Conservation (phyloP, 2,113 vertebrate species). For the Camelus bactrianus region DNA sequence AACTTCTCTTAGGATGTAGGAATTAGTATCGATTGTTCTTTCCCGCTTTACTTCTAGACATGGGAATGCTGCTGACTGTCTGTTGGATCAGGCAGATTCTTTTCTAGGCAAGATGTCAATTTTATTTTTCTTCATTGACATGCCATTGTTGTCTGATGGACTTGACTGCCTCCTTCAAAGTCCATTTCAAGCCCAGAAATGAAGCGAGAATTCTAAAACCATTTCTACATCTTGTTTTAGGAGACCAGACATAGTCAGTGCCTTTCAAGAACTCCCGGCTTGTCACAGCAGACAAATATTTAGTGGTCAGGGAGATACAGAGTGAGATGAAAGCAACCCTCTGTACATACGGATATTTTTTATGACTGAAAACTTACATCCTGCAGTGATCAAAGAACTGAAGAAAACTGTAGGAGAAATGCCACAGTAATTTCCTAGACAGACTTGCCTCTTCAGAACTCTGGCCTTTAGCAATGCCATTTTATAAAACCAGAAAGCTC, state of each 20-base stretch:
- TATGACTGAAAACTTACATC: neutral
- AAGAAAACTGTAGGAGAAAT: conserved; percentile 3
- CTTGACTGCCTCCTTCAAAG: neutral
- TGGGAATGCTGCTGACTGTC: neutral
- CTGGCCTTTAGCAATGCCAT: neutral
- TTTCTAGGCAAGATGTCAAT: neutral
- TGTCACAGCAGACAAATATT: neutral
- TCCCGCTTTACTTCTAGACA: neutral
- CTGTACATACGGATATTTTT: neutral
- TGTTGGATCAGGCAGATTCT: neutral
- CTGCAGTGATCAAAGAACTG: neutral
- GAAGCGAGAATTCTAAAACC: neutral
- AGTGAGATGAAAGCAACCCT: neutral
- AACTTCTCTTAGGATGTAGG: neutral
- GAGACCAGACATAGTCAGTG: neutral
- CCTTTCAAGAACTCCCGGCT: neutral
- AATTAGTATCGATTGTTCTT: fast-evolving
- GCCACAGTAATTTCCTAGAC: neutral
- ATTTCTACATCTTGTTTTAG: neutral
- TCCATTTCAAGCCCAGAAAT: neutral
- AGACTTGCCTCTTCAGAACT: neutral
- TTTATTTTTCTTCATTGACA: neutral
- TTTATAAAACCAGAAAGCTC: neutral
- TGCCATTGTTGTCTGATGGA: neutral
- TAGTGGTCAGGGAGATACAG: neutral